Conservation (phyloP, 1,140 invertebrate species). For the Papilio dardanus region DNA sequence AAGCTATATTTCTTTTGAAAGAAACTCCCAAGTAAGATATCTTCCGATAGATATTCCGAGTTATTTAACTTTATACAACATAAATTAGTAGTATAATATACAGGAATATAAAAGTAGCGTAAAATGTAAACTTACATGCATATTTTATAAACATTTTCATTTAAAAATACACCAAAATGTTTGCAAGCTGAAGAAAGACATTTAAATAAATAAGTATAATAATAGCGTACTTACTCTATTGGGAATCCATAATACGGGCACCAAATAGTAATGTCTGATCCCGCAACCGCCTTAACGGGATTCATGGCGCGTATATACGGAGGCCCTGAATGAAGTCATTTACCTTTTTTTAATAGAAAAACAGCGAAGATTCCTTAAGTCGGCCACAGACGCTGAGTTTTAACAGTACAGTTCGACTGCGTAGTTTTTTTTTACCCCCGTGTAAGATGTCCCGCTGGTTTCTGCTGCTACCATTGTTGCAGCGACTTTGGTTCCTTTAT, state of each 20-base stretch:
- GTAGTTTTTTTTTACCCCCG: too few species aligned
- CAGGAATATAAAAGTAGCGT: background rate
- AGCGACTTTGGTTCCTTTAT: too few species aligned
- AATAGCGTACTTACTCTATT: conserved; percentile 81
- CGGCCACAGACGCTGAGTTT: too few species aligned
- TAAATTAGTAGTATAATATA: background rate
- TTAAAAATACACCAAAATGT: background rate
- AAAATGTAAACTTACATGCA: background rate
- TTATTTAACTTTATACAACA: background rate
- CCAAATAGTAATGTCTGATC: conserved; percentile 88
- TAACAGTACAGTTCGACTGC: too few species aligned
- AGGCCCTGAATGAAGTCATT: conserved; percentile 84
- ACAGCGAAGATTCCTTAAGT: conserved; percentile 30
- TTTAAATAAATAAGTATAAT: conserved; percentile 29
- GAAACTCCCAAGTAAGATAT: background rate
- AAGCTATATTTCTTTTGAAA: background rate
- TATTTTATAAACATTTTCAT: background rate
- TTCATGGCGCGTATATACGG: conserved; percentile 91
- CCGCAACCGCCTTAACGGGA: conserved; percentile 92
- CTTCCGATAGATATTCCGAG: background rate
- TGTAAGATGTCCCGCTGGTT: too few species aligned
- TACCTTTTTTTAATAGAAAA: conserved; percentile 39
- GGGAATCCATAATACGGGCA: conserved; percentile 96
- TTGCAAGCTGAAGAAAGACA: background rate
- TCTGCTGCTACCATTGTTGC: too few species aligned